A percentile compares a stretch with the other conserved stretches of the same genome.
These are phyloP conservation scores for Macropodus opercularis DNA, from an alignment of 2,797 vertebrate genomes.

Conservation along the genomic window DNA sequence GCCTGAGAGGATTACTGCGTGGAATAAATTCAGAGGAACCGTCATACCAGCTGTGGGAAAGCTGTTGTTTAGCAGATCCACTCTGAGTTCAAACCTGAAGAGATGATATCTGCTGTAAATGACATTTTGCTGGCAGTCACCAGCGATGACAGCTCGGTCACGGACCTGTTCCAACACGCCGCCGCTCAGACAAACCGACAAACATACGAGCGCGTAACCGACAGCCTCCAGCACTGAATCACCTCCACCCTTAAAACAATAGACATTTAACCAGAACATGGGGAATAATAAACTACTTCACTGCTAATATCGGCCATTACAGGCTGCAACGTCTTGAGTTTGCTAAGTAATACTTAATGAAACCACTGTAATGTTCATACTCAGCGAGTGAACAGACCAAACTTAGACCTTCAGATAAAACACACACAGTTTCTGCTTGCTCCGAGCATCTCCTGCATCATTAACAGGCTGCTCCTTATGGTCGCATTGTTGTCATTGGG, in stretches of 20 bases:
- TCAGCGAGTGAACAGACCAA: too few species aligned
- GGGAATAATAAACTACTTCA: too few species aligned
- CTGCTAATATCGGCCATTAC: too few species aligned
- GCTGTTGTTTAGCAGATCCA: background rate
- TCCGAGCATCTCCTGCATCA: background rate
- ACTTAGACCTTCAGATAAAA: background rate
- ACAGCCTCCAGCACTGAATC: conserved; percentile 16
- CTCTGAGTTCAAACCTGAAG: conserved; percentile 8
- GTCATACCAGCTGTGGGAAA: conserved; percentile 12
- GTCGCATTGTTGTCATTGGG: background rate
- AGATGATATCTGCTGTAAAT: conserved; percentile 5
- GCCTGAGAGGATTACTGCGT: background rate
- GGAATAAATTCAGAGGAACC: background rate
- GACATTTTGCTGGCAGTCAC: conserved; percentile 24
- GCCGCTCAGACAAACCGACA: conserved; percentile 14
- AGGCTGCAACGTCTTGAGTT: too few species aligned
- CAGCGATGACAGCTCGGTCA: conserved; percentile 3
- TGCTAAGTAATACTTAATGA: background rate
- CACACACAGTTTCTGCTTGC: too few species aligned
- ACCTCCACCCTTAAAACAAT: background rate
- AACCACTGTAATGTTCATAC: too few species aligned
- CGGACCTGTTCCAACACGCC: conserved; percentile 45
- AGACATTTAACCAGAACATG: conserved; percentile 6
- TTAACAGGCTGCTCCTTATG: background rate
- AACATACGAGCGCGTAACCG: conserved; percentile 12